phyloP scores from a whole-genome alignment of 1,140 invertebrate species.

The Limonius californicus region DNA sequence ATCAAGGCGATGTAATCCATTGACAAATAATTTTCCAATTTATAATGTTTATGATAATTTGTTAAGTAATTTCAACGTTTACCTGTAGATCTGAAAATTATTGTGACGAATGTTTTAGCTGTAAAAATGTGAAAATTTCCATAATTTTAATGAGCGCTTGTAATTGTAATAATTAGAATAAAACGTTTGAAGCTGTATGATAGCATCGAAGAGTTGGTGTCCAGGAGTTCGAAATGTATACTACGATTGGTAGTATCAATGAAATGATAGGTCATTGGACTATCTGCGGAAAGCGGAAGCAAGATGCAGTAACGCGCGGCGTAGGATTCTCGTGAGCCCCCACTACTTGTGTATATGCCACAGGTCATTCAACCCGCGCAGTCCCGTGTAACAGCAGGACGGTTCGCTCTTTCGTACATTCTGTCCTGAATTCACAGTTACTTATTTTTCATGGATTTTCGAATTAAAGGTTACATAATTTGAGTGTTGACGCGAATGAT shows the following conservation, averaged over 20 bases:
- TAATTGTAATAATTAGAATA: no score
- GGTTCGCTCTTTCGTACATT: constrained; percentile 35
- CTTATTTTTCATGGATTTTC: constrained; percentile 31
- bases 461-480: constrained; percentile 7
- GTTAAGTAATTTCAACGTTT: no score
- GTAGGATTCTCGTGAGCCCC: constrained; percentile 34
- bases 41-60: no score
- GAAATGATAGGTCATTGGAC: constrained; percentile 22
- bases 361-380: constrained; percentile 47
- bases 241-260: constrained; percentile 22
- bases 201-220: no score
- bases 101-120: no score
- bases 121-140: no score
- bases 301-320: constrained; percentile 41
- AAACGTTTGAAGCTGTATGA: no score
- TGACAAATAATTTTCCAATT: no score
- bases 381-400: constrained; percentile 43
- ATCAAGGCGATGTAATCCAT: no score
- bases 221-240: neutral
- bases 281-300: constrained; percentile 35
- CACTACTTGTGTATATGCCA: constrained; percentile 34
- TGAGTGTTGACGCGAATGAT: constrained; percentile 3
- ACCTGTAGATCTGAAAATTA: no score
- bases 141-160: no score
- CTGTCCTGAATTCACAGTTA: constrained; percentile 42